phyloP scores from a whole-genome alignment of 2,888 invertebrate genomes.

The Brenthis daphne region DNA sequence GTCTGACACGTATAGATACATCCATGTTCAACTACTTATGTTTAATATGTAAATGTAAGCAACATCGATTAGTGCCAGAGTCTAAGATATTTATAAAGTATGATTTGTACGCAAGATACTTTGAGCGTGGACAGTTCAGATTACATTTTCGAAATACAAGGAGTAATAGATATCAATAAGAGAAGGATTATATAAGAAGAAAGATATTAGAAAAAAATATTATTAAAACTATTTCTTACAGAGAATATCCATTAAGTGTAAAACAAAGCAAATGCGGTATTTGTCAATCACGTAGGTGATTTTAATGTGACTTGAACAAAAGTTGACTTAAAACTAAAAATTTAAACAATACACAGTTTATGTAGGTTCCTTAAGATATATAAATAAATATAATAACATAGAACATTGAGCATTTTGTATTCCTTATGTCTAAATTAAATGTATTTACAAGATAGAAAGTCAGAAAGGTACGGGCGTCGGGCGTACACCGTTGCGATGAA shows the following conservation, averaged over 20 bases:
- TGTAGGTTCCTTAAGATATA: conserved; percentile 2
- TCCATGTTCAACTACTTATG: conserved; percentile 1
- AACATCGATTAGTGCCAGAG: conserved; percentile 29
- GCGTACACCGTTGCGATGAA: too few species aligned
- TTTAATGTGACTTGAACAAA: background rate
- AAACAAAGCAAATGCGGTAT: background rate
- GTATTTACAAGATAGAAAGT: conserved; percentile 15
- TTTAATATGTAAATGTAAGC: conserved; percentile 7
- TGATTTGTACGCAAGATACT: background rate
- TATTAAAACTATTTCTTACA: too few species aligned
- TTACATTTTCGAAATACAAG: too few species aligned
- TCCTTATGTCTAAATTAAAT: conserved; percentile 13
- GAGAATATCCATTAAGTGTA: too few species aligned
- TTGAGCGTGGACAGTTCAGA: background rate
- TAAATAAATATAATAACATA: conserved; percentile 10
- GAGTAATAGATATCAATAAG: too few species aligned
- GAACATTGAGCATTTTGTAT: conserved; percentile 28
- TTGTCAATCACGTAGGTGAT: too few species aligned
- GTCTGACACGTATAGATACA: conserved; percentile 8
- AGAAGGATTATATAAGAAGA: too few species aligned
- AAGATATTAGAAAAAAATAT: too few species aligned
- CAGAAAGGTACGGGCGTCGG: too few species aligned
- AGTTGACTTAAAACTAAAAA: conserved; percentile 10
- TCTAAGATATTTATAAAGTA: conserved; percentile 2
- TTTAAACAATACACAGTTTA: background rate